Conservation (phyloP, 2,888 invertebrate species). For the Xestia sexstrigata region DNA sequence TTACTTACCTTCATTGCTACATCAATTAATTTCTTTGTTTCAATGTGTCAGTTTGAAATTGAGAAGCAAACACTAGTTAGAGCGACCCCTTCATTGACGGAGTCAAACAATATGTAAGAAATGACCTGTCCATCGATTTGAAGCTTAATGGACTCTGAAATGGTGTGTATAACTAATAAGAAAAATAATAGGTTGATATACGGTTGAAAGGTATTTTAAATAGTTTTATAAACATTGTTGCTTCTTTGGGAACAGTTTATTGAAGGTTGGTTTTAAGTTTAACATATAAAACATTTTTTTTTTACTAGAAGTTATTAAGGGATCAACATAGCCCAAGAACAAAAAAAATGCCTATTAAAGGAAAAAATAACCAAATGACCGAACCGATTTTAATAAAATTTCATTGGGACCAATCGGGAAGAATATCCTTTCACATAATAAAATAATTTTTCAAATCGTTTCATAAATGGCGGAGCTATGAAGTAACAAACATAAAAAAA, state of each 20-base stretch:
- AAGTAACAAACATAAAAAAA: too few relatives aligned
- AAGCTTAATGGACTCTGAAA: conserved; percentile 85
- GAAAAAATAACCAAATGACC: too few relatives aligned
- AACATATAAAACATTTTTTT: neutral
- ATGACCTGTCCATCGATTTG: conserved; percentile 83
- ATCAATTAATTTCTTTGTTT: conserved; percentile 90
- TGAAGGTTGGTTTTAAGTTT: neutral
- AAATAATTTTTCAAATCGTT: too few relatives aligned
- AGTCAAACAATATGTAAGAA: conserved; percentile 83
- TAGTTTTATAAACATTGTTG: conserved; percentile 33
- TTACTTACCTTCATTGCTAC: conserved; percentile 87
- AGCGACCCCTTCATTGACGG: conserved; percentile 73
- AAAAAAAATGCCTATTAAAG: too few relatives aligned
- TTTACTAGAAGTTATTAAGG: too few relatives aligned
- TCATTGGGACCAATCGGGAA: too few relatives aligned
- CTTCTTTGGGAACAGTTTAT: conserved; percentile 7
- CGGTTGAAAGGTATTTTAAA: conserved; percentile 65
- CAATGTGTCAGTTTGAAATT: conserved; percentile 88
- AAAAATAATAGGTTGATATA: conserved; percentile 76
- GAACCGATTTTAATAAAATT: too few relatives aligned
- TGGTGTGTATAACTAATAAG: conserved; percentile 83
- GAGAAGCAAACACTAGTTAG: conserved; percentile 89
- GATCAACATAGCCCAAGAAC: too few relatives aligned
- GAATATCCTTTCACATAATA: too few relatives aligned
- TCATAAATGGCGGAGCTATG: too few relatives aligned